These are phyloP conservation scores for Leptinotarsa defecta DNA, from an alignment of 1,140 invertebrate species.

Conservation along the genomic window DNA sequence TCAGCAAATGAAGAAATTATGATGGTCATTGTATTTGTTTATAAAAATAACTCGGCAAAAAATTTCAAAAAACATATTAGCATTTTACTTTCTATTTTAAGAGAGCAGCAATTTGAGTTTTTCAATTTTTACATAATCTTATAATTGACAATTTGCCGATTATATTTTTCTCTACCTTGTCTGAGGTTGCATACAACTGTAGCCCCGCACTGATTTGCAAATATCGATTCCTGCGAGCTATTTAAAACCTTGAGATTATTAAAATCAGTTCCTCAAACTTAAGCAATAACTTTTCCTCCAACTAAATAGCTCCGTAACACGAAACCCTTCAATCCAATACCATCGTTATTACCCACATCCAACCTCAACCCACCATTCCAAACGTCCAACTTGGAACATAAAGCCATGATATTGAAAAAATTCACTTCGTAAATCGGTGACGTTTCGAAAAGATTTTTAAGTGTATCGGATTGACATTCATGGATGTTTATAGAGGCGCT, in stretches of 20 bases:
- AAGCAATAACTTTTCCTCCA: neutral
- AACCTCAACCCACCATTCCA: neutral
- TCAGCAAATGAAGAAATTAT: too few species aligned
- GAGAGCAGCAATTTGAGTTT: too few species aligned
- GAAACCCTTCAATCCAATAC: neutral
- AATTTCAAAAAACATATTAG: too few species aligned
- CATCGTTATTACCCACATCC: neutral
- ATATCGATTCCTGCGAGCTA: neutral
- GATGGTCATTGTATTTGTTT: too few species aligned
- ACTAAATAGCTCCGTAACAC: neutral
- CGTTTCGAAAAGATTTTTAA: neutral
- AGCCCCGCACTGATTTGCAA: too few species aligned
- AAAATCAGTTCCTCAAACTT: constrained; percentile 5
- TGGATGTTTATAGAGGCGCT: neutral
- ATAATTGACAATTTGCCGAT: too few species aligned
- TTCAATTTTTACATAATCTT: too few species aligned
- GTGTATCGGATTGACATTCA: neutral
- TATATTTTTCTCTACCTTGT: too few species aligned
- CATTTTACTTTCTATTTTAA: too few species aligned
- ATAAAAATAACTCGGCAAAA: too few species aligned
- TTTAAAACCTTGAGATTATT: neutral
- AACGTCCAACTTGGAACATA: neutral
- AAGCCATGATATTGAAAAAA: neutral
- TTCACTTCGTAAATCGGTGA: neutral
- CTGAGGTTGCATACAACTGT: too few species aligned